Conservation (phyloP, 2,888 invertebrate species). For the Ectemnius continuus region DNA sequence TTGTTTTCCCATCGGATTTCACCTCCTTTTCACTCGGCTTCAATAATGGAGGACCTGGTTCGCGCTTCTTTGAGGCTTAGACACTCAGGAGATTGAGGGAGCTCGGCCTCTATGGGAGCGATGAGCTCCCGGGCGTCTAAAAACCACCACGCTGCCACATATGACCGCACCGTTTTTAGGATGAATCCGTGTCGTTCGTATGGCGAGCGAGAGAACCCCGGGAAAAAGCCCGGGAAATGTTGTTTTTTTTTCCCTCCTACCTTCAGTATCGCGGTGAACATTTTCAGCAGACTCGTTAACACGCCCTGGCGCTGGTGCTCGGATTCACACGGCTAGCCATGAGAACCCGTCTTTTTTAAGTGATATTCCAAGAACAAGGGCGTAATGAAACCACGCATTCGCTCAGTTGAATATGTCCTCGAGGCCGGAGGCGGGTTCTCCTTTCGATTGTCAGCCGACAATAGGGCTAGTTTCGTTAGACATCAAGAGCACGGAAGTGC, state of each 20-base stretch:
- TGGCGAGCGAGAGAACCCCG: not conserved
- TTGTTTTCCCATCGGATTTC: slow-evolving; percentile 48
- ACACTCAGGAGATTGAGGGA: slow-evolving; percentile 46
- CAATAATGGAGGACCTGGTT: slow-evolving; percentile 36
- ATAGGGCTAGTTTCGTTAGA: slow-evolving; percentile 7
- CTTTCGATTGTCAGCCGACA: not conserved
- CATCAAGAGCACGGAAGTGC: slow-evolving; percentile 9
- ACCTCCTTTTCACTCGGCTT: slow-evolving; percentile 27
- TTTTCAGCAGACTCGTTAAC: no score
- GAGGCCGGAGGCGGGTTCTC: not conserved
- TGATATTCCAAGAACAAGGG: no score
- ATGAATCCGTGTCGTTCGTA: not conserved
- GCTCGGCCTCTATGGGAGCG: slow-evolving; percentile 32
- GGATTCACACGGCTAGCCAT: no score
- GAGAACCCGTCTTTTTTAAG: no score
- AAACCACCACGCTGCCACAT: slow-evolving; percentile 14
- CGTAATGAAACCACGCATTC: no score
- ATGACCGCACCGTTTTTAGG: slow-evolving; percentile 6
- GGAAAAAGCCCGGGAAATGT: no score
- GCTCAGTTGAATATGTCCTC: not conserved
- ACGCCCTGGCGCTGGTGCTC: no score
- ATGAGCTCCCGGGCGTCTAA: slow-evolving; percentile 29
- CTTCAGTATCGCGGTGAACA: no score
- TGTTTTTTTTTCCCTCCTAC: no score
- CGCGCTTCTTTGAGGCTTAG: slow-evolving; percentile 39